phyloP scores from a whole-genome alignment of 2,797 vertebrate genomes.

The Thamnophis elegans region DNA sequence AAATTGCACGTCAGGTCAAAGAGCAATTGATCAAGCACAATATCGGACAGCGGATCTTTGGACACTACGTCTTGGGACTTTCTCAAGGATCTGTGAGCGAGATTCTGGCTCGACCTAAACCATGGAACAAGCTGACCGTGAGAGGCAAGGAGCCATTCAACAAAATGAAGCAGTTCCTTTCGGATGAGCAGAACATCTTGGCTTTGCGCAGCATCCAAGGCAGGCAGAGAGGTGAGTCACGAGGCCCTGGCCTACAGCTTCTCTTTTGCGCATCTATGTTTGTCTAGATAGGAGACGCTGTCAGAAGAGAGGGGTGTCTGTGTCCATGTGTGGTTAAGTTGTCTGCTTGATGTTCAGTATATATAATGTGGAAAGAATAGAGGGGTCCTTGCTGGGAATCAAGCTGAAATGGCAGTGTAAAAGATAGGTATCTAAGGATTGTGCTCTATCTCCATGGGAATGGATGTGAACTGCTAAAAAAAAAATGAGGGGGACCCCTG shows the following conservation, averaged over 20 bases:
- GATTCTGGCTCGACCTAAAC: constrained; percentile 87
- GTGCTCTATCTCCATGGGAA: background rate
- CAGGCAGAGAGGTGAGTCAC: constrained; percentile 85
- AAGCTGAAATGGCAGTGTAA: background rate
- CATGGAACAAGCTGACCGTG: constrained; percentile 85
- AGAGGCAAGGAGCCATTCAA: constrained; percentile 96
- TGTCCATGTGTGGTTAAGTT: background rate
- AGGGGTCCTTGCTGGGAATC: background rate
- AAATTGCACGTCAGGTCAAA: constrained; percentile 96
- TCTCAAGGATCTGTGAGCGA: constrained; percentile 96
- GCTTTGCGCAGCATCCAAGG: constrained; percentile 96
- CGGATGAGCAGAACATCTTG: constrained; percentile 95
- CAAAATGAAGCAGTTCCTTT: constrained; percentile 98
- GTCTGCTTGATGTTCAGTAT: background rate
- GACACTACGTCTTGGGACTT: constrained; percentile 95
- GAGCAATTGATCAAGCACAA: constrained; percentile 99
- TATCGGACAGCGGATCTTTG: constrained; percentile 95
- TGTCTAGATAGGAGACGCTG: too few species aligned
- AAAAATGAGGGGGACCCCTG: accelerated
- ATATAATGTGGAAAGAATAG: background rate
- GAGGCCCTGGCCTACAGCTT: background rate
- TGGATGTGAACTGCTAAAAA: background rate
- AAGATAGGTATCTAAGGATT: background rate
- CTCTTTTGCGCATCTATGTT: background rate
- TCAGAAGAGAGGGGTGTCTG: background rate